Base-by-base conservation (phyloP, 2,888 invertebrate genomes). In the Anthophora plumipes region DNA sequence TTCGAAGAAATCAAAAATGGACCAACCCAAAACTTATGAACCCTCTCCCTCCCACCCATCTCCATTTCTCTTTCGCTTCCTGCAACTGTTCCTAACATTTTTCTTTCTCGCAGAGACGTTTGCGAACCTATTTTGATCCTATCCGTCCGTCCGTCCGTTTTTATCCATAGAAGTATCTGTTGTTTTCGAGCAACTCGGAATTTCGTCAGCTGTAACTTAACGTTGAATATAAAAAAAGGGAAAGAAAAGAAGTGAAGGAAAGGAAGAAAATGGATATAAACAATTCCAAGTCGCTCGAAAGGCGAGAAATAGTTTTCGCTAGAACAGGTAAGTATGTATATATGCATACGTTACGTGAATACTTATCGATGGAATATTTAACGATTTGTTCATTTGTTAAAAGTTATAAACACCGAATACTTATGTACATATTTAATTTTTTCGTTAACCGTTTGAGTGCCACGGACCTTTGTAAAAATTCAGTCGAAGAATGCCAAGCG, bases 351-450 rank as follows among this genome's bases (percentile, higher is more conserved):
- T 31, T 31, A 31, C 31, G 4, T 31, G 31, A 83, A 87, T 85
- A 87, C 87, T 86, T 87, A 83, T 84, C 79, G 79, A 54, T 69
- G 55, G 39, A 82, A 74, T 82, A 84, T 86, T 64, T 84, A 67
- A 41, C 52, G 39, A 67, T 66, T n/a, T 52, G 66, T 68, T 61
- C 77, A 55, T 81, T 74, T 77, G 41, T 77, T 46, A 76, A 75
- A 31, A 68, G 71, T 54, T 85, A 39, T 78, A 61, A 84, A 77
- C 73, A 79, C 52, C 22, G 52, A 60, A 60, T 46, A 41, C 63
- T 57, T 60, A 41, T 61, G 72, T 25, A 41, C 50, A 46, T 59
- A 39, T 20, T 37, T 31, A 14, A 22, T 20, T 37, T 60, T 11
- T 43, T 25, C 46, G 20, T 48, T 41, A 43, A 69, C n/a, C n/a